A percentile compares a stretch with the other conserved stretches of the same genome.
These are phyloP conservation scores for Hetaerina titia DNA, from an alignment of 2,888 invertebrate species.

Conservation along the genomic window DNA sequence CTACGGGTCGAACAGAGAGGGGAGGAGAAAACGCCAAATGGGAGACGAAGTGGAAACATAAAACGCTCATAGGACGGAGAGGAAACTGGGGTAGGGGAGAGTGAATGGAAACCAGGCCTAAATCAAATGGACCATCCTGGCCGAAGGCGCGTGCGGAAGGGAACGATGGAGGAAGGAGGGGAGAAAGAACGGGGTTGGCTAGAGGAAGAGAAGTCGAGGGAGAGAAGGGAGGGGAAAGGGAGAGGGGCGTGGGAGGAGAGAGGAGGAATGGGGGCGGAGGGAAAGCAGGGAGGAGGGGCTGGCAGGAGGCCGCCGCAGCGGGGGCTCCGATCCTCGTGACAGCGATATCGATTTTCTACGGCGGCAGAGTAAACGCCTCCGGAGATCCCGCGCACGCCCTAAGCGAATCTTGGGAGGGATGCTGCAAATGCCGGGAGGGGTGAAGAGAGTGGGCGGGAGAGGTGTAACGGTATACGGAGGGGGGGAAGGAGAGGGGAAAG, in stretches of 20 bases:
- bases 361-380: slow-evolving; percentile 51
- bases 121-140: slow-evolving; percentile 4
- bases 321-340: slow-evolving; percentile 67
- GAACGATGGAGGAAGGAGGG: neutral
- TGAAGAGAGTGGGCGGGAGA: neutral
- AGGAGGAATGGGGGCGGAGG: neutral
- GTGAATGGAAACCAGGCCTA: neutral
- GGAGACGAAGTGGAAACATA: neutral
- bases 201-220: neutral
- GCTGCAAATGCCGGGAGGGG: slow-evolving; percentile 25
- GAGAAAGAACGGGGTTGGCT: neutral
- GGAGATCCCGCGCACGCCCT: slow-evolving; percentile 63
- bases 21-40: neutral
- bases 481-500: neutral
- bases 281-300: neutral
- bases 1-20: neutral
- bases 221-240: neutral
- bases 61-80: neutral
- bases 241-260: neutral
- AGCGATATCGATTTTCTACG: slow-evolving; percentile 56
- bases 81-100: neutral
- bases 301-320: slow-evolving; percentile 51
- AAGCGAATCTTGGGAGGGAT: slow-evolving; percentile 64
- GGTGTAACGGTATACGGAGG: neutral
- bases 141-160: neutral